These are phyloP conservation scores for Scomberomorus guttatus DNA, from an alignment of 2,797 vertebrate species.

Conservation along the genomic window DNA sequence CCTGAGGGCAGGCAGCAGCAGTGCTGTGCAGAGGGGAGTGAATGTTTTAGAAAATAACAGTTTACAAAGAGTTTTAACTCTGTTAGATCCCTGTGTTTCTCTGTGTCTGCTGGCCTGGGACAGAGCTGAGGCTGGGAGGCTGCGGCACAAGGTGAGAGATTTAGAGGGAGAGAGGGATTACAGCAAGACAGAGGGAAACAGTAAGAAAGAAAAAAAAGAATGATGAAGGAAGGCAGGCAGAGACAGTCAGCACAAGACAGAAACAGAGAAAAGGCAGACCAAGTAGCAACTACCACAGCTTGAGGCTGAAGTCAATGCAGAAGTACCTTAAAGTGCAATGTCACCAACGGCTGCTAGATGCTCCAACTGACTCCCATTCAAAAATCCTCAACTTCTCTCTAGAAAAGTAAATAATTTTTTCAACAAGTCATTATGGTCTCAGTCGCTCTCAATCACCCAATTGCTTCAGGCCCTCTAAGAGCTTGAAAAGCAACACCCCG, in stretches of 20 bases:
- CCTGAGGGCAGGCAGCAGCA: constrained; percentile 31
- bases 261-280: neutral
- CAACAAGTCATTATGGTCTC: too few species aligned
- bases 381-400: too few species aligned
- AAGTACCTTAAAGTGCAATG: too few species aligned
- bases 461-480: too few species aligned
- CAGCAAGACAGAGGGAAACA: neutral
- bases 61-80: constrained; percentile 32
- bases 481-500: too few species aligned
- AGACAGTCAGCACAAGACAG: neutral
- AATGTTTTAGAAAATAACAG: constrained; percentile 35
- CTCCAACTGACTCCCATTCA: too few species aligned
- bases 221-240: neutral
- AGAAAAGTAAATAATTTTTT: too few species aligned
- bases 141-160: neutral
- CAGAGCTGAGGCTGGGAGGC: constrained; percentile 11
- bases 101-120: constrained; percentile 24
- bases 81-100: constrained; percentile 23
- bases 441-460: too few species aligned
- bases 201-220: neutral
- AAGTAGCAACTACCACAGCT: too few species aligned
- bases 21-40: constrained; percentile 1
- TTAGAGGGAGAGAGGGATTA: neutral
- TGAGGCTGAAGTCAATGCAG: too few species aligned
- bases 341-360: too few species aligned